A percentile compares a stretch with the other conserved stretches of the same genome.
Conservation (phyloP, 2,797 vertebrate species). For the Leptatherina wallacei region DNA sequence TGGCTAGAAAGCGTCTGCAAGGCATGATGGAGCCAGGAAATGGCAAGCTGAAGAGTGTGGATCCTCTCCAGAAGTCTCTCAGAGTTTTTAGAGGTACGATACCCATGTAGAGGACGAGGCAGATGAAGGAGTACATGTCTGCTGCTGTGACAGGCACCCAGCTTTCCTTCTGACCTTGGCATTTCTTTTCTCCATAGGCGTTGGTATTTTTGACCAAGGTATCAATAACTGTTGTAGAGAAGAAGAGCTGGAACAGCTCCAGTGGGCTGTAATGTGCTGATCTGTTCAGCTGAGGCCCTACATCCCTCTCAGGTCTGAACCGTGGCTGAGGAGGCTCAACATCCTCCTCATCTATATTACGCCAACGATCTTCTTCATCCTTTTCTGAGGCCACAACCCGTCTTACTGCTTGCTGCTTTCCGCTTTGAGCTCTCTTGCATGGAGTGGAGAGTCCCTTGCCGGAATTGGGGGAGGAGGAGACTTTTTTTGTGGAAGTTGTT, state of each 20-base stretch:
- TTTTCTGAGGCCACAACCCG: not conserved
- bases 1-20: constrained; percentile 55
- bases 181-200: constrained; percentile 45
- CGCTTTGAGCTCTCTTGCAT: constrained; percentile 4
- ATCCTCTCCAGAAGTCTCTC: constrained; percentile 66
- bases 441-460: constrained; percentile 18
- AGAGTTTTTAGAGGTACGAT: constrained; percentile 63
- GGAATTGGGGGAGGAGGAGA: not conserved
- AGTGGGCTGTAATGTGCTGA: constrained; percentile 63
- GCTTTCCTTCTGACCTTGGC: constrained; percentile 34
- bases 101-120: constrained; percentile 72
- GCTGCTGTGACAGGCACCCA: constrained; percentile 46
- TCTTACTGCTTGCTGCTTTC: constrained; percentile 7
- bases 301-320: constrained; percentile 61
- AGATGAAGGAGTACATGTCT: constrained; percentile 68
- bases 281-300: constrained; percentile 64
- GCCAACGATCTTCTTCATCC: constrained; percentile 41
- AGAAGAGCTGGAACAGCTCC: constrained; percentile 70
- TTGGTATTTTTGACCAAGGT: constrained; percentile 69
- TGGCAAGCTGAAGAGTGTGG: constrained; percentile 56
- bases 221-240: constrained; percentile 57
- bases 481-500: constrained; percentile 27
- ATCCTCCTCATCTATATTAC: constrained; percentile 53
- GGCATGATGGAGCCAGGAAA: constrained; percentile 68
- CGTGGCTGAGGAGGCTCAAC: constrained; percentile 43